Conservation (phyloP, 2,888 invertebrate species). For the Calameuta filiformis region DNA sequence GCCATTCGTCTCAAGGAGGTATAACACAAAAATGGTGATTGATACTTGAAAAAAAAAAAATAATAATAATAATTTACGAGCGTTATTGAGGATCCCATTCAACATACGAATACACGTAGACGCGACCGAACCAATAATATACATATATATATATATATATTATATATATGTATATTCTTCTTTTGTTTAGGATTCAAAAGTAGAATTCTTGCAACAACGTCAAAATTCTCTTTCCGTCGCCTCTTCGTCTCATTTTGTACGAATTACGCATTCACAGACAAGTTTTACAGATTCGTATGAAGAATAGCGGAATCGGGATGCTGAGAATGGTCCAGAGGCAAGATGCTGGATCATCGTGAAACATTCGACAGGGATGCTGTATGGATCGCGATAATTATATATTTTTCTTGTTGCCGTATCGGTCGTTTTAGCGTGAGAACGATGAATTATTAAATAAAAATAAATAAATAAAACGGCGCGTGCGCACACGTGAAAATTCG, state of each 20-base stretch:
- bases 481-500: neutral
- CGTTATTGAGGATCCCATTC: neutral
- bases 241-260: neutral
- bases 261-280: neutral
- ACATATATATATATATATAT: no score
- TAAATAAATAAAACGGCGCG: constrained; percentile 25
- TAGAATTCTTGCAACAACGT: no score
- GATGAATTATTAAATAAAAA: constrained; percentile 34
- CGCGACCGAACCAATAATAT: neutral
- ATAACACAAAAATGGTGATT: neutral
- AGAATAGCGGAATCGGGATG: neutral
- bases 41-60: neutral
- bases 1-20: neutral
- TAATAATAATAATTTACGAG: neutral
- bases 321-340: neutral
- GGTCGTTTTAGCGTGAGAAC: neutral
- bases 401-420: neutral
- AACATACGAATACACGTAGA: neutral
- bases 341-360: neutral
- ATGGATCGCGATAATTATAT: neutral
- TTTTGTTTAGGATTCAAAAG: no score
- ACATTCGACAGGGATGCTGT: neutral
- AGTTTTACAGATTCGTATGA: neutral
- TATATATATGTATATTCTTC: no score
- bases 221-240: neutral